Percentiles rank a stretch among this genome's conserved stretches.
phyloP scores from a whole-genome alignment of 2,888 invertebrate genomes.

The Eupithecia centaureata region DNA sequence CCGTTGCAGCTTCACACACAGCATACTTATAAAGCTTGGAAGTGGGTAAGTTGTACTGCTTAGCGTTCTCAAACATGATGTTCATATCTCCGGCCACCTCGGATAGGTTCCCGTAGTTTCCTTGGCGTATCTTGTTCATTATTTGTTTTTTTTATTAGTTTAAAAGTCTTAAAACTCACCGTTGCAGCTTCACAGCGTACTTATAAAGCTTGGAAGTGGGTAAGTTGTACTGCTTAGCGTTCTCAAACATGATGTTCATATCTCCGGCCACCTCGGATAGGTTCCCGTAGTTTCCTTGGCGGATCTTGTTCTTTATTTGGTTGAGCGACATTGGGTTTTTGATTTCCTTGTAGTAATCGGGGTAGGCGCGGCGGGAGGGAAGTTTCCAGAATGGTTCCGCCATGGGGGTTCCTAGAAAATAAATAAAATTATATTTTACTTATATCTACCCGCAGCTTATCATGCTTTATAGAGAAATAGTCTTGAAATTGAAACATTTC shows the following conservation, averaged over 20 bases:
- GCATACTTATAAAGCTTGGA: conserved; percentile 93
- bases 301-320: conserved; percentile 94
- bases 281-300: conserved; percentile 91
- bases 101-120: conserved; percentile 92
- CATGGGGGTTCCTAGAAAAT: conserved; percentile 87
- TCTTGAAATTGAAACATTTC: no score
- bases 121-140: conserved; percentile 90
- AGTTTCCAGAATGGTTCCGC: conserved; percentile 97
- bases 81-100: conserved; percentile 97
- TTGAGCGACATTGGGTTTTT: conserved; percentile 97
- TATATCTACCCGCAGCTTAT: no score
- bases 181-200: conserved; percentile 93
- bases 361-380: conserved; percentile 95
- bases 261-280: conserved; percentile 96
- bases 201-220: conserved; percentile 91
- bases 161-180: conserved; percentile 65
- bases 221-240: conserved; percentile 94
- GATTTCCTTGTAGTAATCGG: conserved; percentile 99
- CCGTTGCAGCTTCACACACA: conserved; percentile 91
- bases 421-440: neutral
- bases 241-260: conserved; percentile 98
- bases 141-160: no score
- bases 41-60: conserved; percentile 92
- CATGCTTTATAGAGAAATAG: no score
- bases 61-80: conserved; percentile 98